Evolutionary conservation across 1,140 invertebrate species (phyloP), one percentile per base, ranked within the genome.

Genomic region (Elymnias hypermnestra): DNA sequence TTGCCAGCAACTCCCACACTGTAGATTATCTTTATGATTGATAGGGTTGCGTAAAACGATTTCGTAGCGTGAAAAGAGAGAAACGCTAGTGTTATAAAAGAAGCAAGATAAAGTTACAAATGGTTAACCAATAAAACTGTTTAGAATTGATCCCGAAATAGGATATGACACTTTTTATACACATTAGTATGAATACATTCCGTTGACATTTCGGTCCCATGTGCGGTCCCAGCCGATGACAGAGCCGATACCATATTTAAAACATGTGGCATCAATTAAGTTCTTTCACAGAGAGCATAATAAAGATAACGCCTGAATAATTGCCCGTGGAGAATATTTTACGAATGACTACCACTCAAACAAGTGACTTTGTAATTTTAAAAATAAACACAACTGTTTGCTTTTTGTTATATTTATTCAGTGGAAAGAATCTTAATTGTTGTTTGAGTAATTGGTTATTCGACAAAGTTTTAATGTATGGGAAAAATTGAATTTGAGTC

Each of bases 231-330:
- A 62, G 60, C 53, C 58, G 72, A 66, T 68, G 63, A 70, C 72
- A 68, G 56, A 41, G 53, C 46, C 54, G 57, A 67, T 47, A 62
- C 49, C 59, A 64, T 65, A 59, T 66, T 73, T 64, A 36, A 63
- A 68, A 78, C 79, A 83, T 83, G 70, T 83, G 79, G 74, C 65
- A 69, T 67, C 76, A 83, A 81, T 83, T 81, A 81, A 77, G 66
- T 69, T 79, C 63, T 75, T 78, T 78, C 72, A 67, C 63, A 52
- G 55, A 69, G 68, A 71, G 59, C 51, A 68, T 76, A 71, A 77
- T 79, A 76, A 76, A 79, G 75, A 83, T 83, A 74, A 72, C 60
- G 63, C 50, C 47, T 76, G 73, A 79, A 73, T 83, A 81, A 81
- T 83, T 60, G 72, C 60, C 64, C 77, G 72, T 68, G 71, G 72